Base-by-base conservation (phyloP, 2,888 invertebrate species). In the Cephus sareptanus region DNA sequence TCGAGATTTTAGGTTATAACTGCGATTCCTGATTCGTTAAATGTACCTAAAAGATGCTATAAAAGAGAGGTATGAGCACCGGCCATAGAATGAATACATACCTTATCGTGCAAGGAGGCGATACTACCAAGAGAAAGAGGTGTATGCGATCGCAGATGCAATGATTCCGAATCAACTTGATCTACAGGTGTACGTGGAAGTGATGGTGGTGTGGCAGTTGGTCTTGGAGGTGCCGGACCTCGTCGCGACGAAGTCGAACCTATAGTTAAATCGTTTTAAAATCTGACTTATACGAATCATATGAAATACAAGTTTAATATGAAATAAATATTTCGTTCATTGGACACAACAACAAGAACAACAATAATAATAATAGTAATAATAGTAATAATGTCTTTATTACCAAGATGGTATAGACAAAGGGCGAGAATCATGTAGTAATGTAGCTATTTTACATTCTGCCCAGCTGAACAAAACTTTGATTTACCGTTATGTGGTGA, bases 91-190 rank as follows among this genome's bases (percentile, higher is more conserved):
- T 56, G 23, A 56, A 23, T 56, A 56, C 85, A 81, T 87, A 94
- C 94, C 92, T 96, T 96, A 85, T 96, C 96, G 86, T 96, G 96
- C 82, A 96, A 92, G 23, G 96, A 96, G 90, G 95, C 95, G 94
- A 96, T 95, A 89, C 95, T 96, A 89, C 96, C 96, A 76, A 96
- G 93, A 81, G 95, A 95, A 82, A 95, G 94, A 35, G 96, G 95
- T 75, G 94, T 94, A 84, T 94, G 93, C 75, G 94, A 94, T 35
- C 94, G 91, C 85, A 92, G 84, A 83, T 91, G 90, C 79, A 91
- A 83, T 56, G 91, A 91, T 81, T 92, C 92, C 30, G 91, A 87
- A 82, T 91, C 92, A 35, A 90, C 90, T 84, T 91, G 91, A 81
- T 91, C 92, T 83, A 94, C 94, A 73, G 94, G 92, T 76, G 93